Base-by-base conservation (phyloP, 92 coral and sea anemone genomes). In the Meandrina meandrites region DNA sequence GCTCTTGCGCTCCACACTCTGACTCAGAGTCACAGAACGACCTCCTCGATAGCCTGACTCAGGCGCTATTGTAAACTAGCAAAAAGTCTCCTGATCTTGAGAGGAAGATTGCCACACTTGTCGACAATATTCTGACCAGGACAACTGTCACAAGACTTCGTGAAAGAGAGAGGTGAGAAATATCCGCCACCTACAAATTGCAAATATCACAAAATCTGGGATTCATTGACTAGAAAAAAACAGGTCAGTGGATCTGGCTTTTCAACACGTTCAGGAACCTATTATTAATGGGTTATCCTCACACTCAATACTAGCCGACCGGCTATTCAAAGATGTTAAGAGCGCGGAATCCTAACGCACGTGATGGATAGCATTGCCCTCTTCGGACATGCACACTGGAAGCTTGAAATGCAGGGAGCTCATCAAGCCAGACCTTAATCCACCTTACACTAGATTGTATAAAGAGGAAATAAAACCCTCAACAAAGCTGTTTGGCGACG, bases 331-430 rank as follows among this genome's bases (percentile, higher is more conserved):
- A 54, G 88, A 85, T 53, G 60, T 80, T 30, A 90, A 89, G 40
- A 53, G 68, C 64, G 50, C 81, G 45, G 6, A 40, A 40, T 40
- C 6, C 6, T 40, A 40, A 78, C 47, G 22, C 89, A 90, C 0
- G 86, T 91, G 76, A 91, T 91, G 89, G 94, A 91, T 48, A 75
- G 85, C 67, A 85, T 88, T 91, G 90, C 91, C 60, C 56, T 88
- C n/a, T 47, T 91, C 9, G 79, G 80, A 31, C 85, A 88, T 22
- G 87, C 91, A 16, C 78, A 84, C 56, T 85, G 89, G 89, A 89
- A 69, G 35, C 85, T 84, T 35, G 90, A 90, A 86, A 40, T 12
- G 89, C 27, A 37, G 82, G 14, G 89, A 89, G 82, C 12, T 89
- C 37, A 89, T 78, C 21, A 83, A 88, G 42, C 86, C 81, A 24